Conservation (phyloP, 2,797 vertebrate genomes). For the Sylvia borin region DNA sequence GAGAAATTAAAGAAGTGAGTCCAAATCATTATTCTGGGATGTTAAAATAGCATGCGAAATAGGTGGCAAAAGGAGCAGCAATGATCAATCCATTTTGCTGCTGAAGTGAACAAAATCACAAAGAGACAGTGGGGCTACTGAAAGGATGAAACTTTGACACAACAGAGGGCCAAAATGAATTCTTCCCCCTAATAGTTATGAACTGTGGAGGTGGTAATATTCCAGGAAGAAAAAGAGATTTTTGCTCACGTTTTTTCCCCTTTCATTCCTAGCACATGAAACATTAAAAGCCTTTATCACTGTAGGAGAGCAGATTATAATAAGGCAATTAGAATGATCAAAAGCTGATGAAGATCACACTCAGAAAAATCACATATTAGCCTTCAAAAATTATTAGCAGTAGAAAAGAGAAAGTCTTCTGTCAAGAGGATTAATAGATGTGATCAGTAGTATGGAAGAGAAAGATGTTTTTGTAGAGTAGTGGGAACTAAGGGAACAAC, state of each 20-base stretch:
- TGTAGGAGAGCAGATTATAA: conserved; percentile 51
- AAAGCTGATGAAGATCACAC: conserved; percentile 24
- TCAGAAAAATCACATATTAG: conserved; percentile 13
- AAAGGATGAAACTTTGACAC: conserved; percentile 42
- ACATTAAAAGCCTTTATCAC: conserved; percentile 45
- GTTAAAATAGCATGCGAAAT: conserved; percentile 23
- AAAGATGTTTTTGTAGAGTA: not conserved
- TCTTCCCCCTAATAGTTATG: conserved; percentile 49
- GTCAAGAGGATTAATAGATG: not conserved
- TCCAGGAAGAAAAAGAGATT: conserved; percentile 38
- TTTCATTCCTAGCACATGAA: conserved; percentile 4
- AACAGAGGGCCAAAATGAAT: conserved; percentile 42
- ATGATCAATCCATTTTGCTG: conserved; percentile 54
- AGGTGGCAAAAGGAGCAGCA: conserved; percentile 16
- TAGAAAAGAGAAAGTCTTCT: conserved; percentile 11
- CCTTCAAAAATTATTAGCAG: conserved; percentile 11
- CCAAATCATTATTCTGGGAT: conserved; percentile 39
- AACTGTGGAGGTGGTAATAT: conserved; percentile 59
- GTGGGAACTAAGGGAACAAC: not conserved
- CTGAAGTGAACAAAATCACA: conserved; percentile 27
- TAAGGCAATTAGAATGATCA: conserved; percentile 61
- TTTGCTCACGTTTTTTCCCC: conserved; percentile 20
- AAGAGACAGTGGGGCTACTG: conserved; percentile 13
- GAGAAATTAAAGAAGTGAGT: conserved; percentile 37
- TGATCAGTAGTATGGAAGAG: not conserved